Conservation (phyloP, 2,888 invertebrate genomes). For the Cryptosula pallasiana region DNA sequence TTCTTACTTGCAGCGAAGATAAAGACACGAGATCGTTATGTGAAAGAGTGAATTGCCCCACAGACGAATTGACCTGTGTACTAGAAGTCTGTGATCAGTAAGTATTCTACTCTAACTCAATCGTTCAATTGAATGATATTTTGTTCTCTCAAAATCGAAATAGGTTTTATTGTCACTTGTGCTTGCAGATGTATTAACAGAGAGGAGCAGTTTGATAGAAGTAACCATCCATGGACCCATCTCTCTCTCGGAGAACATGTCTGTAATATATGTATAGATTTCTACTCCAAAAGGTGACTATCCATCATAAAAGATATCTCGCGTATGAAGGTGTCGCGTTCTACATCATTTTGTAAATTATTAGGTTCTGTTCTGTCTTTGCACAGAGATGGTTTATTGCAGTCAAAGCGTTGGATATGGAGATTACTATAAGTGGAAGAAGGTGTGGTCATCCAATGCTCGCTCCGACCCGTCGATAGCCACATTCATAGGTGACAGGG, state of each 20-base stretch:
- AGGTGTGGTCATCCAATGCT: slow-evolving; percentile 44
- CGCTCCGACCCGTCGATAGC: slow-evolving; percentile 42
- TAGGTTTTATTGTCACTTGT: no score
- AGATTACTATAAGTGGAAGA: slow-evolving; percentile 42
- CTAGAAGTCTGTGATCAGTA: slow-evolving; percentile 22
- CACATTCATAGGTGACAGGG: slow-evolving; percentile 45
- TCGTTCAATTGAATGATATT: no score
- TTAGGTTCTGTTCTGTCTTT: no score
- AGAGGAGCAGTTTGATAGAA: slow-evolving; percentile 25
- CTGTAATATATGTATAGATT: slow-evolving; percentile 55
- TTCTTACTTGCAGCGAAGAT: neutral
- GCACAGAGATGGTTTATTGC: slow-evolving; percentile 20
- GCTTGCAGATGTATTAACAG: slow-evolving; percentile 5
- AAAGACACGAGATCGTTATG: slow-evolving; percentile 19
- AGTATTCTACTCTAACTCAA: no score
- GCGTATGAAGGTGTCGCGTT: no score
- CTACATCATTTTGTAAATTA: no score
- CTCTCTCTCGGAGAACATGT: slow-evolving; percentile 53
- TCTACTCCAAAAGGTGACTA: slow-evolving; percentile 50
- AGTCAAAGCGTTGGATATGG: slow-evolving; percentile 41
- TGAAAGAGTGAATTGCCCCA: slow-evolving; percentile 19
- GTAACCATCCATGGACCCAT: slow-evolving; percentile 50
- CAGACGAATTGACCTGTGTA: slow-evolving; percentile 13
- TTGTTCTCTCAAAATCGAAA: no score
- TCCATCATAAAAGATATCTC: no score